These are phyloP conservation scores for Elanus axillaris DNA, from an alignment of 2,113 vertebrate genomes.

Conservation along the genomic window DNA sequence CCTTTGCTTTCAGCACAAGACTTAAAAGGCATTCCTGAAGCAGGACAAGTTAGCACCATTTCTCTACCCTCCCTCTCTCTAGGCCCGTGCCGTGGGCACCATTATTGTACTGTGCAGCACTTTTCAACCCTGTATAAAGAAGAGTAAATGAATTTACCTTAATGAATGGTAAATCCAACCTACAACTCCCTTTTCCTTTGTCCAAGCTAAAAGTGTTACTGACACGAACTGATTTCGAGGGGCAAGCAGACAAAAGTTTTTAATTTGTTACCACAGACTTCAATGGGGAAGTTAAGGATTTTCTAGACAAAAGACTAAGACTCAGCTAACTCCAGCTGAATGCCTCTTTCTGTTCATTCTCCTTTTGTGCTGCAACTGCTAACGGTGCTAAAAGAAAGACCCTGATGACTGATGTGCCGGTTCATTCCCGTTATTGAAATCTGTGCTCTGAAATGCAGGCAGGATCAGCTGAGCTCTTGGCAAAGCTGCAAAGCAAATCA, in stretches of 20 bases:
- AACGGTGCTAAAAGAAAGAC: neutral
- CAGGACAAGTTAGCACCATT: neutral
- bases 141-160: neutral
- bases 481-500: neutral
- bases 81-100: neutral
- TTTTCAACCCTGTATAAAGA: neutral
- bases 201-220: neutral
- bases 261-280: neutral
- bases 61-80: neutral
- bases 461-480: conserved; percentile 7
- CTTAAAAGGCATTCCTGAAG: neutral
- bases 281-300: conserved; percentile 12
- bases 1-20: neutral
- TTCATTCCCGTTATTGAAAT: neutral
- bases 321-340: neutral
- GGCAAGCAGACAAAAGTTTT: conserved; percentile 3
- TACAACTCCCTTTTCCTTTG: neutral
- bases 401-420: accelerated
- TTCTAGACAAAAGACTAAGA: neutral
- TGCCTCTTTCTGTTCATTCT: neutral
- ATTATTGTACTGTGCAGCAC: neutral
- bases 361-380: conserved; percentile 17
- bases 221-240: neutral
- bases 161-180: neutral
- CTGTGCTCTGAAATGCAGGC: neutral